Conservation (phyloP, 1,140 invertebrate species). For the Magallana gigas region DNA sequence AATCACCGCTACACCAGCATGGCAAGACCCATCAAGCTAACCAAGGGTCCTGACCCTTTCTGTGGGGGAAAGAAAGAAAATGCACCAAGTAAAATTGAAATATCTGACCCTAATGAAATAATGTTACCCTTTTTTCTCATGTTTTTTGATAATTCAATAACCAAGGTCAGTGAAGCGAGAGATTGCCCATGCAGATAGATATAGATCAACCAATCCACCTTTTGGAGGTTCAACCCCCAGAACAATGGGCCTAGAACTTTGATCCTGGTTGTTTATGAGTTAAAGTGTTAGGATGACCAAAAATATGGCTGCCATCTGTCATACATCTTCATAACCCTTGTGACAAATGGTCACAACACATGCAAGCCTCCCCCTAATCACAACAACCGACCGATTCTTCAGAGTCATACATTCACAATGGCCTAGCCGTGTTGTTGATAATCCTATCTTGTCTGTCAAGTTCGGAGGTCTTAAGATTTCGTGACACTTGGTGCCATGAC, state of each 20-base stretch:
- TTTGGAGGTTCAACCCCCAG: not conserved
- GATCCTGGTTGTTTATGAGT: conserved; percentile 13
- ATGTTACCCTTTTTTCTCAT: conserved; percentile 10
- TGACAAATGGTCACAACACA: conserved; percentile 50
- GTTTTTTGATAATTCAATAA: conserved; percentile 30
- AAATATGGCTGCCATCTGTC: conserved; percentile 26
- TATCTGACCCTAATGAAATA: conserved; percentile 19
- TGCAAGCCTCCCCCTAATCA: conserved; percentile 42
- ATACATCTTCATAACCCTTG: conserved; percentile 20
- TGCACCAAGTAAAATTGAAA: not conserved
- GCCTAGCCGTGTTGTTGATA: conserved; percentile 21
- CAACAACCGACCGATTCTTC: not conserved
- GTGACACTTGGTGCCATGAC: conserved; percentile 28
- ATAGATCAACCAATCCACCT: conserved; percentile 10
- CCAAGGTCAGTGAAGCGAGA: conserved; percentile 8
- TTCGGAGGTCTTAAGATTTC: not conserved
- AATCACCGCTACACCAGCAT: not conserved
- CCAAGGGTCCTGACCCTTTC: not conserved
- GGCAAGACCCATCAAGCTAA: conserved; percentile 2
- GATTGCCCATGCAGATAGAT: not conserved
- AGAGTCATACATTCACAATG: not conserved
- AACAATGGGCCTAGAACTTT: not conserved
- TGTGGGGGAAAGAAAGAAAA: conserved; percentile 14
- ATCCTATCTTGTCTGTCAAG: conserved; percentile 24
- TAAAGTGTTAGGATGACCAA: conserved; percentile 33